phyloP scores from a whole-genome alignment of 2,888 invertebrate species.

The Acanthosepion lycidas region DNA sequence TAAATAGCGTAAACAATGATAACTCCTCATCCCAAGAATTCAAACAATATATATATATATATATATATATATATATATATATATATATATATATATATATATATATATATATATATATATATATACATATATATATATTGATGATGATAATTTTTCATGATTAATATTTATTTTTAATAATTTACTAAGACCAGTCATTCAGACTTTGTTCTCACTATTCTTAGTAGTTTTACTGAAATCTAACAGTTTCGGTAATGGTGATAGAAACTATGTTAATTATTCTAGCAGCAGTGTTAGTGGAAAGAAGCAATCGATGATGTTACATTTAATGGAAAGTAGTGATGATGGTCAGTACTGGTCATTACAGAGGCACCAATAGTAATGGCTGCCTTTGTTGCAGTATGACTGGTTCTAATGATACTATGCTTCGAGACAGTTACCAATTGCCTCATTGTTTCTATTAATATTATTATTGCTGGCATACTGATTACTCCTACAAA shows the following conservation, averaged over 20 bases:
- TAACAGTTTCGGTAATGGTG: background rate
- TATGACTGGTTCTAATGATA: background rate
- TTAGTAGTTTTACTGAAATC: background rate
- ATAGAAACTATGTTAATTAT: background rate
- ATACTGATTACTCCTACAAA: background rate
- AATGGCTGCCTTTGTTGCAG: slow-evolving; percentile 21
- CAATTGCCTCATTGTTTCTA: background rate
- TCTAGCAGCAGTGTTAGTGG: background rate
- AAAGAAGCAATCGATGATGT: slow-evolving; percentile 21
- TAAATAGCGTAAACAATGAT: too few species aligned
- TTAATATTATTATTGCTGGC: background rate
- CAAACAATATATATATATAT: too few species aligned
- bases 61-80: background rate
- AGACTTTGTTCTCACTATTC: background rate
- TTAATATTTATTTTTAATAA: background rate
- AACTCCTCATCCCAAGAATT: too few species aligned
- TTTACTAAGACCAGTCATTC: background rate
- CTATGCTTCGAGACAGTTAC: background rate
- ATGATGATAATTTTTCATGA: background rate
- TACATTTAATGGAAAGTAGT: background rate
- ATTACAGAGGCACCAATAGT: slow-evolving; percentile 17
- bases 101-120: background rate
- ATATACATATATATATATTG: background rate
- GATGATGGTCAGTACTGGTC: slow-evolving; percentile 8
- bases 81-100: background rate